Conservation (phyloP, 1,140 invertebrate species). For the Brachionus angularis region DNA sequence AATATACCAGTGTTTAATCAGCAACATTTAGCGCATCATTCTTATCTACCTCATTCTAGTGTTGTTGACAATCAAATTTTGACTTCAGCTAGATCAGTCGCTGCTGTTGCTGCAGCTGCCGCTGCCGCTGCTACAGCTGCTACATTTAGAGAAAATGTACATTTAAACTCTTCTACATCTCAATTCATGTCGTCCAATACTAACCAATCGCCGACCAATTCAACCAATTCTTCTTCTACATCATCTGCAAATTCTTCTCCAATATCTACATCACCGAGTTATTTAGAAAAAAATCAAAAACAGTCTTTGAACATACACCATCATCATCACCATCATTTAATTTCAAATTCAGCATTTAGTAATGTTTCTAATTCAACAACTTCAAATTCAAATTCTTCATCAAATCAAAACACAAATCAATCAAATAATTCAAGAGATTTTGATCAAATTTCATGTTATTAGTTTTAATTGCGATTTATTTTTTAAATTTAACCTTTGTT, state of each 20-base stretch:
- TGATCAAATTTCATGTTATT: constrained; percentile 39
- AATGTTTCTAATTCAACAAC: neutral
- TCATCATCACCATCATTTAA: neutral
- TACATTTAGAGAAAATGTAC: neutral
- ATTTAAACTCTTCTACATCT: no score
- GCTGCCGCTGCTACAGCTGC: constrained; percentile 32
- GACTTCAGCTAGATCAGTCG: no score
- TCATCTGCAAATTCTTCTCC: constrained; percentile 4
- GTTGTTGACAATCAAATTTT: no score
- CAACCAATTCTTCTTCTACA: neutral
- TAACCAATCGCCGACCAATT: constrained; percentile 11
- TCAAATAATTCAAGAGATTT: neutral
- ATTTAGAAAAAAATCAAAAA: constrained; percentile 16
- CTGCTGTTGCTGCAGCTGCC: constrained; percentile 26
- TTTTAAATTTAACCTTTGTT: constrained; percentile 2
- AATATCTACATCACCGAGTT: constrained; percentile 10
- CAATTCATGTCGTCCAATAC: neutral
- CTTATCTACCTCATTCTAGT: constrained; percentile 6
- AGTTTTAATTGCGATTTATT: constrained; percentile 9
- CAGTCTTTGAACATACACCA: constrained; percentile 1
- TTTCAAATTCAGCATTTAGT: neutral
- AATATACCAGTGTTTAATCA: constrained; percentile 12
- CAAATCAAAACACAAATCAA: neutral
- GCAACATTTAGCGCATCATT: no score
- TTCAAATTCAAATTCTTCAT: neutral